Conservation (phyloP, 2,113 vertebrate genomes). For the Acinonyx jubatus region DNA sequence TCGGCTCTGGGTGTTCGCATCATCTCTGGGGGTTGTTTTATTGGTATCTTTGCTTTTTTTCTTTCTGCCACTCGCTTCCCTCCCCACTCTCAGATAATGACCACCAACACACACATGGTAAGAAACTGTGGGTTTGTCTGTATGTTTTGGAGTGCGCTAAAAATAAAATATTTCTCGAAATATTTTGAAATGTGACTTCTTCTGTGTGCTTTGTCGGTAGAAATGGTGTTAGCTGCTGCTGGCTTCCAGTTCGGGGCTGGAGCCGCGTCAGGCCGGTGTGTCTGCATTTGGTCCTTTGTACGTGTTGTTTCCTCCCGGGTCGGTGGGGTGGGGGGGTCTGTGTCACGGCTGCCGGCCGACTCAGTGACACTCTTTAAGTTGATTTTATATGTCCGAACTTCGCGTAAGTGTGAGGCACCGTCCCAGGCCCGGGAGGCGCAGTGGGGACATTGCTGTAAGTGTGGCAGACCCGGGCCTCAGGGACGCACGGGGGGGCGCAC, state of each 20-base stretch:
- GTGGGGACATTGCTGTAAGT: neutral
- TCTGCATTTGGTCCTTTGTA: neutral
- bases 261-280: neutral
- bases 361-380: neutral
- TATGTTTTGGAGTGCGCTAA: conserved; percentile 82
- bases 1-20: conserved; percentile 88
- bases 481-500: too few species aligned
- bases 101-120: conserved; percentile 98
- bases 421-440: neutral
- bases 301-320: conserved; percentile 39
- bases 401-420: neutral
- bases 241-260: neutral
- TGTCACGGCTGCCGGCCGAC: neutral
- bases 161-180: conserved; percentile 78
- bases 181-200: conserved; percentile 72
- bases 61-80: conserved; percentile 91
- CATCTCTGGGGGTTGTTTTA: conserved; percentile 86
- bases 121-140: conserved; percentile 88
- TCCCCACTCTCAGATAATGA: conserved; percentile 97
- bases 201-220: conserved; percentile 70
- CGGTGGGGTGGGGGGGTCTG: neutral
- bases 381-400: neutral
- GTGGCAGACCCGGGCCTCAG: neutral
- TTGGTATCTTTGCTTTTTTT: conserved; percentile 90
- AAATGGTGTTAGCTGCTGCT: conserved; percentile 48